Evolutionary conservation across 2,888 invertebrate genomes (phyloP).

Genomic region (Ophion ellenae): DNA sequence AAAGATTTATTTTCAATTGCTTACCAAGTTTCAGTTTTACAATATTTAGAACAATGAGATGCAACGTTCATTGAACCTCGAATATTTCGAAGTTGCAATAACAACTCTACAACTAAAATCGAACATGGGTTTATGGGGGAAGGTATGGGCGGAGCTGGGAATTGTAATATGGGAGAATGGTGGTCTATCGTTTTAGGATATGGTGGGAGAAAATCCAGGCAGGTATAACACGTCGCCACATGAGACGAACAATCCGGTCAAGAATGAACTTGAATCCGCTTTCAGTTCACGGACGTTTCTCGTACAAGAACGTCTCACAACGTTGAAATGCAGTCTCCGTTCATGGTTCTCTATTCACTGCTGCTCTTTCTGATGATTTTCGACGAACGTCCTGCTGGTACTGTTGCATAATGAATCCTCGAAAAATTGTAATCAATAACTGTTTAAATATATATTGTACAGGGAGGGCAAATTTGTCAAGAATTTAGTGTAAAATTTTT

Average conservation of each 20-base stretch:
- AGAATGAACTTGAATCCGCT: constrained; percentile 68
- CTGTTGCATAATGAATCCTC: constrained; percentile 1
- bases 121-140: not conserved
- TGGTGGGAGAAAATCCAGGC: constrained; percentile 58
- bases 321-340: constrained; percentile 63
- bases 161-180: constrained; percentile 31
- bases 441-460: not conserved
- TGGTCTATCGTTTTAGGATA: constrained; percentile 17
- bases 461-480: too few relatives aligned
- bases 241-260: constrained; percentile 34
- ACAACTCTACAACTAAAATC: not conserved
- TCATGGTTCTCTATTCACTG: constrained; percentile 44
- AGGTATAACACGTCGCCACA: constrained; percentile 56
- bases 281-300: constrained; percentile 72
- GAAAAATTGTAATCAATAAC: not conserved
- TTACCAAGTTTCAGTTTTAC: too few relatives aligned
- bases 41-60: too few relatives aligned
- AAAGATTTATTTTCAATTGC: not conserved
- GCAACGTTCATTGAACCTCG: too few relatives aligned
- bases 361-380: constrained; percentile 38
- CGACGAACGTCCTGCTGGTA: constrained; percentile 63
- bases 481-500: too few relatives aligned
- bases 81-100: not conserved
- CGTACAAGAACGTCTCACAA: constrained; percentile 46
- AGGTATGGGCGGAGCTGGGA: constrained; percentile 1